Base-by-base conservation (phyloP, 2,888 invertebrate genomes). In the Bombylius major region DNA sequence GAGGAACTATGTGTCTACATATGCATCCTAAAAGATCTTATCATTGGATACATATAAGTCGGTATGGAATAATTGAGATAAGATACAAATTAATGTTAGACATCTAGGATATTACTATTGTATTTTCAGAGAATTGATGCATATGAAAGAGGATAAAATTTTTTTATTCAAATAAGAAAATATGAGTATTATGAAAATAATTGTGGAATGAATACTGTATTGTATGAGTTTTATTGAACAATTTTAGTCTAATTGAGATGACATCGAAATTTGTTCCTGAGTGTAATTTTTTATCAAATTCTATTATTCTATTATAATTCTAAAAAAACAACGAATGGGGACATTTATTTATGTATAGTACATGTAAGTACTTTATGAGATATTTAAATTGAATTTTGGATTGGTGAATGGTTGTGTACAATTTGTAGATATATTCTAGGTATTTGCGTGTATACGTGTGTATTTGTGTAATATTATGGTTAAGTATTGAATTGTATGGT, bases 221-320 rank as follows among this genome's bases (percentile, higher is more conserved):
- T 54, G 74, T 86, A 61, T 74, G 83, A 51, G 78, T 88, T 66
- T 89, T 88, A 86, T 80, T 86, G 36, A 71, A 87, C 51, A 82
- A 84, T 52, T 88, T 88, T 72, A 87, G 84, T 71, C 73, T 89
- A 58, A 76, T 88, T 64, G 89, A 89, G 72, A 82, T 83, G 67
- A 76, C 84, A 44, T 81, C 83, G 60, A 84, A 86, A 65, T 76
- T 78, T 54, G 80, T 80, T 60, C 74, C 79, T 53, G 82, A 81
- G 61, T 73, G 77, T 49, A 79, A 80, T 71, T 75, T 80, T 65
- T 73, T 79, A 56, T 75, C 78, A 31, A 78, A 77, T 55, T 78
- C 81, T 49, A 71, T 84, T 61, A 79, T 81, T 65, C 81, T 36
- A 76, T 80, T 63, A 75, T 75, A 57, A 69, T 79, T 59, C 71